phyloP scores from a whole-genome alignment of 2,797 vertebrate species.

The Clarias platycephalus region DNA sequence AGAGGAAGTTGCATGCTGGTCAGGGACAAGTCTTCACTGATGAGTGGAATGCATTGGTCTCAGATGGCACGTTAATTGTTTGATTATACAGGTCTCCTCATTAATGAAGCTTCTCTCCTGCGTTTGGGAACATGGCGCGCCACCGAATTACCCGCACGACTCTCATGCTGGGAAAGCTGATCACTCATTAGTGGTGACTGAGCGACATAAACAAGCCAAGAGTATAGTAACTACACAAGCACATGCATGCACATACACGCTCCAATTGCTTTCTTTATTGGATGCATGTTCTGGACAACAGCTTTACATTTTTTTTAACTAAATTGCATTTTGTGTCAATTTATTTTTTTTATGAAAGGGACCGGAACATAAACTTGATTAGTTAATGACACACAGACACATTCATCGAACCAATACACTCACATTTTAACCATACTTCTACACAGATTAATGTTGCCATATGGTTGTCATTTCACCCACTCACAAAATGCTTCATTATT shows the following conservation, averaged over 20 bases:
- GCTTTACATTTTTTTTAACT: background rate
- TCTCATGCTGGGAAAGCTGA: constrained; percentile 99
- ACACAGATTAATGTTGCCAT: background rate
- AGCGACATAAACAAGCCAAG: constrained; percentile 91
- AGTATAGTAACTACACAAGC: constrained; percentile 67
- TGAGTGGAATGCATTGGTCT: constrained; percentile 87
- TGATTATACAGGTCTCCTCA: constrained; percentile 99
- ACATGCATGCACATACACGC: constrained; percentile 27
- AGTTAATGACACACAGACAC: background rate
- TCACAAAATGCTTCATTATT: background rate
- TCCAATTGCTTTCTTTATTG: constrained; percentile 9
- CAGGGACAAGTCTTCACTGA: constrained; percentile 83
- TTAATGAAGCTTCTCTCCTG: constrained; percentile 99
- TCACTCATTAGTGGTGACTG: constrained; percentile 99
- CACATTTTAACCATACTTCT: background rate
- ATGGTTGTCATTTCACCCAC: background rate
- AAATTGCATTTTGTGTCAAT: background rate
- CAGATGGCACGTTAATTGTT: constrained; percentile 94
- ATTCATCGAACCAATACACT: background rate
- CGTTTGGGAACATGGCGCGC: constrained; percentile 94
- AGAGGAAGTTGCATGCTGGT: constrained; percentile 41
- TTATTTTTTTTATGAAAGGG: background rate
- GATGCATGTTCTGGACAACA: background rate
- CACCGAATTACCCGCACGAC: constrained; percentile 97
- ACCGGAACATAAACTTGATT: background rate